Evolutionary conservation across 2,888 invertebrate species (phyloP).

Genomic region (Limenitis camilla): DNA sequence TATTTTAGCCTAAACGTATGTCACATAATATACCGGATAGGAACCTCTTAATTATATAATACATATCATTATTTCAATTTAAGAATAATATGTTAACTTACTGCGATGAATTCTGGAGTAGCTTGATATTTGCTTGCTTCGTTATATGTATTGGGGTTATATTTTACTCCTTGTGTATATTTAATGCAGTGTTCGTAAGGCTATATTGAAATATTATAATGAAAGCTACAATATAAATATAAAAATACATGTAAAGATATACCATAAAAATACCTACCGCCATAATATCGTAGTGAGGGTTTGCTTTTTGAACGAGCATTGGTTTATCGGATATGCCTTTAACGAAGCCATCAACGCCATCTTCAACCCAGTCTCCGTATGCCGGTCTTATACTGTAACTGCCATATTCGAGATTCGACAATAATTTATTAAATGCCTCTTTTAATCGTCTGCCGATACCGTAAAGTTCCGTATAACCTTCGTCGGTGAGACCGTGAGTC

Average conservation of each 20-base stretch:
- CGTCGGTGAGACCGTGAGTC: conserved; percentile 40
- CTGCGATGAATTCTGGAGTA: conserved; percentile 46
- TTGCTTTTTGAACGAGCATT: conserved; percentile 22
- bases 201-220: conserved; percentile 27
- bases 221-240: neutral
- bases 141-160: conserved; percentile 32
- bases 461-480: conserved; percentile 77
- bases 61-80: too few species aligned
- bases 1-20: conserved; percentile 74
- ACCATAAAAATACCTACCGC: conserved; percentile 28
- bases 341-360: conserved; percentile 77
- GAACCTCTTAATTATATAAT: too few species aligned
- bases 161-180: conserved; percentile 33
- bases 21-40: conserved; percentile 80
- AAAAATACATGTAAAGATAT: neutral
- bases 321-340: conserved; percentile 54
- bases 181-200: conserved; percentile 59
- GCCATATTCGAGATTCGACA: conserved; percentile 57
- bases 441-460: conserved; percentile 68
- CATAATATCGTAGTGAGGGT: conserved; percentile 26
- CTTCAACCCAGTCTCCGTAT: conserved; percentile 66
- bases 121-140: conserved; percentile 41
- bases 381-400: conserved; percentile 75
- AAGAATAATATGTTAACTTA: conserved; percentile 24
- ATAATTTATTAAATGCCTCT: conserved; percentile 55